Evolutionary conservation across 2,888 invertebrate genomes (phyloP), one percentile per base, ranked within the genome.

Genomic region (Ptychoptera albimana): DNA sequence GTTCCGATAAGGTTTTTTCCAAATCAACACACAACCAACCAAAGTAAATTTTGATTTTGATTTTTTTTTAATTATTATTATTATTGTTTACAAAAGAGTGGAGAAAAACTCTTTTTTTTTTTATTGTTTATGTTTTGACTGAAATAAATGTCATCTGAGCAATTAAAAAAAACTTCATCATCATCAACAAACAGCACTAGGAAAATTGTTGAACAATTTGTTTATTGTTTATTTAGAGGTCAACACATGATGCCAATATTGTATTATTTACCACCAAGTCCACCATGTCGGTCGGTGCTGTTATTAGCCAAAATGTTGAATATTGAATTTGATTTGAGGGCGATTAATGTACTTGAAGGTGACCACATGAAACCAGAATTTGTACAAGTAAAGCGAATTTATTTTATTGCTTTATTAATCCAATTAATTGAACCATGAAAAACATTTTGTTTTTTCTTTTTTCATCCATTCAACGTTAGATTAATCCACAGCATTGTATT

Each of bases 311-410:
- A 70, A 56, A 69, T 73, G 52, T 56, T 79, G 30, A 75, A 72
- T 3, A 55, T 79, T 34, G 70, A 73, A 49, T 62, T 77, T 37
- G 76, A 77, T 55, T 56, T 75, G 43, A 77, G 76, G 58, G 50
- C 60, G 29, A 53, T 75, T 12, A 71, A 78, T 52, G 53, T 76
- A 4, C 37, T 69, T 46, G 66, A 65, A 39, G 72, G 72, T 1
- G 79, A 79, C 45, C 72, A 76, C 30, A 56, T 73, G 60, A 72
- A 68, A 34, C 71, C 77, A 0, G 75, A 77, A 39, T 80, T 69
- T 57, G 46, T 74, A 11, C 70, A 73, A 66, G 75, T 74, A 60
- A 29, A n/a, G 29, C 13, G n/a, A n/a, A n/a, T 36, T 43, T 23
- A 5, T 23, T 23, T 7, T 5, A 7, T 23, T 23, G 23, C 7